Base-by-base conservation (phyloP, 2,888 invertebrate genomes). In the Conomelus anceps region DNA sequence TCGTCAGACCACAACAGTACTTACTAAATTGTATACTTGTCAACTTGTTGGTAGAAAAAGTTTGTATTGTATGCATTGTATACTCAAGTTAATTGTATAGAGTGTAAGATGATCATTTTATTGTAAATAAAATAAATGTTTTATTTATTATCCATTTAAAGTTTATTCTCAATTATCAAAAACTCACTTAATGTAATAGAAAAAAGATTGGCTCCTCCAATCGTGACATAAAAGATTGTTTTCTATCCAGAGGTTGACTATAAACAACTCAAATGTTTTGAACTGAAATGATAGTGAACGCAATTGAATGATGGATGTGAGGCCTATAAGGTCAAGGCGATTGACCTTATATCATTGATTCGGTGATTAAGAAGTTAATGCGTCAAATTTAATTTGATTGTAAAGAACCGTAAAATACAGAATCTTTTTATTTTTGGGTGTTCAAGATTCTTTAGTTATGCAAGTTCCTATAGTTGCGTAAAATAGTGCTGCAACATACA, bases 91-190 rank as follows among this genome's bases (percentile, higher is more conserved):
- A 24, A n/a, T 85, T 84, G 85, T 29, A 85, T 23, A 88, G 24
- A 88, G n/a, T 88, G n/a, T 63, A 1, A 63, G 1, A n/a, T 63
- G 63, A 11, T 88, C 41, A 20, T 88, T 85, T 26, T 20, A 41
- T 29, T 84, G 85, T 88, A 88, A 23, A 84, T 88, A 63, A 26
- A 84, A 24, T 88, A 88, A 85, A 29, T 84, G n/a, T 88, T 20
- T 84, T 84, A 41, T 85, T 85, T 88, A 23, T 63, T 88, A 22
- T 41, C 23, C 17, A 63, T 20, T 88, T 20, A 23, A 63, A 63
- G 41, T 34, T 29, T 23, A 41, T 87, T 22, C n/a, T 23, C 13
- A 88, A 7, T 41, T 29, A 87, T n/a, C 22, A 88, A 88, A 17
- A 22, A 41, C 29, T 34, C 9, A 13, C 34, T 17, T 17, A 34